A percentile compares a stretch with the other conserved stretches of the same genome.
These are phyloP conservation scores for Ashinkailepas kermadecensis DNA, from an alignment of 2,888 invertebrate species.

Conservation along the genomic window DNA sequence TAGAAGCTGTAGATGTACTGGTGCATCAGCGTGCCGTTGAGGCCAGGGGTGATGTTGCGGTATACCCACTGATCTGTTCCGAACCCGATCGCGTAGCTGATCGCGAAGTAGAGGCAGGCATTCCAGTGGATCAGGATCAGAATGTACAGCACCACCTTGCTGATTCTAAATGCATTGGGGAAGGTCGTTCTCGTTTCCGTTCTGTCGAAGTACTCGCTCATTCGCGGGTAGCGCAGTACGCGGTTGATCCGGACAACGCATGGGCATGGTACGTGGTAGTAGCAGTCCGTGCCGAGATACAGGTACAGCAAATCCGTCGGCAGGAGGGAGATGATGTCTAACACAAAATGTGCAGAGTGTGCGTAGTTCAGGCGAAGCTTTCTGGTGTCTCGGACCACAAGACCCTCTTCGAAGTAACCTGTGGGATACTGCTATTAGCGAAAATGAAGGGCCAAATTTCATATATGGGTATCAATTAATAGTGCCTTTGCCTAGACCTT, in stretches of 20 bases:
- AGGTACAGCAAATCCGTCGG: slow-evolving; percentile 77
- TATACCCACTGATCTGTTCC: slow-evolving; percentile 68
- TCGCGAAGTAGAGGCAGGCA: slow-evolving; percentile 85
- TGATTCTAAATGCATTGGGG: slow-evolving; percentile 83
- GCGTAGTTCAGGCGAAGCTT: slow-evolving; percentile 70
- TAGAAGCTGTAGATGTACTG: slow-evolving; percentile 64
- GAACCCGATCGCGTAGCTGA: slow-evolving; percentile 85
- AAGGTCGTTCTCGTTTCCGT: slow-evolving; percentile 90
- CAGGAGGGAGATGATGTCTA: slow-evolving; percentile 69
- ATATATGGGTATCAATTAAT: no score
- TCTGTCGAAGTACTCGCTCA: slow-evolving; percentile 86
- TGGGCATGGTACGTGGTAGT: slow-evolving; percentile 56
- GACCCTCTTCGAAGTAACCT: slow-evolving; percentile 89
- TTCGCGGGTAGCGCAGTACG: slow-evolving; percentile 64
- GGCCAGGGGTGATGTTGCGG: slow-evolving; percentile 35
- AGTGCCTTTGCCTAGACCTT: no score
- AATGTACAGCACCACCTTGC: slow-evolving; percentile 77
- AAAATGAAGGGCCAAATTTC: no score
- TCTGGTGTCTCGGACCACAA: slow-evolving; percentile 72
- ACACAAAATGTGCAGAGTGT: slow-evolving; percentile 52
- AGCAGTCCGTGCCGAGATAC: slow-evolving; percentile 38
- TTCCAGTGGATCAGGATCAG: slow-evolving; percentile 92
- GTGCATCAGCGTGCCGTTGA: slow-evolving; percentile 37
- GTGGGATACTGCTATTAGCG: neutral
- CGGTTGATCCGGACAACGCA: slow-evolving; percentile 82